phyloP scores from a whole-genome alignment of 2,113 vertebrate genomes.

The Cacatua alba region DNA sequence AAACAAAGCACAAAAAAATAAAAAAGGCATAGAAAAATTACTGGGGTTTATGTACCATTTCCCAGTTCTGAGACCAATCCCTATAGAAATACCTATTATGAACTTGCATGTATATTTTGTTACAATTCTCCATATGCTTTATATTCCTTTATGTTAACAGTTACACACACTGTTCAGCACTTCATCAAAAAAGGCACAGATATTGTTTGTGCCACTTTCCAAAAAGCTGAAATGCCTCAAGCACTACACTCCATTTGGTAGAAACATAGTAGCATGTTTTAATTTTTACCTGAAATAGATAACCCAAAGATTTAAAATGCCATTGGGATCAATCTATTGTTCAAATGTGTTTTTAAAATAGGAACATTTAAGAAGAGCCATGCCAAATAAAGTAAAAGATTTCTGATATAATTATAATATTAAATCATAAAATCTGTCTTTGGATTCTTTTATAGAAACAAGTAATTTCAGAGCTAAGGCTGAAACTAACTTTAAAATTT shows the following conservation, averaged over 20 bases:
- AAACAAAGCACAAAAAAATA: neutral
- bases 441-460: neutral
- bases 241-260: slow-evolving; percentile 63
- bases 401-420: slow-evolving; percentile 13
- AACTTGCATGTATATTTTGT: neutral
- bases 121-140: slow-evolving; percentile 15
- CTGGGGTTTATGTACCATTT: neutral
- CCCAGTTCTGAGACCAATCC: neutral
- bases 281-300: slow-evolving; percentile 66
- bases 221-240: slow-evolving; percentile 60
- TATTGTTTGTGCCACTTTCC: slow-evolving; percentile 44
- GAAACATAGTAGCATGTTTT: slow-evolving; percentile 53
- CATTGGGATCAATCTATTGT: slow-evolving; percentile 49
- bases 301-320: slow-evolving; percentile 57
- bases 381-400: neutral
- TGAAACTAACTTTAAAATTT: neutral
- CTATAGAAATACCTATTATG: neutral
- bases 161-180: neutral
- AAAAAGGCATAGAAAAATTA: neutral
- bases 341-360: slow-evolving; percentile 53
- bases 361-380: slow-evolving; percentile 18
- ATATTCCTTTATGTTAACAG: slow-evolving; percentile 37
- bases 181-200: slow-evolving; percentile 49
- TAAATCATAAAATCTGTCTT: slow-evolving; percentile 22
- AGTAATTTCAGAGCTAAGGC: neutral